Evolutionary conservation across 30 jellyfish, hydroid and myxozoan genomes (phyloP).

Genomic region (Aurelia sp.): DNA sequence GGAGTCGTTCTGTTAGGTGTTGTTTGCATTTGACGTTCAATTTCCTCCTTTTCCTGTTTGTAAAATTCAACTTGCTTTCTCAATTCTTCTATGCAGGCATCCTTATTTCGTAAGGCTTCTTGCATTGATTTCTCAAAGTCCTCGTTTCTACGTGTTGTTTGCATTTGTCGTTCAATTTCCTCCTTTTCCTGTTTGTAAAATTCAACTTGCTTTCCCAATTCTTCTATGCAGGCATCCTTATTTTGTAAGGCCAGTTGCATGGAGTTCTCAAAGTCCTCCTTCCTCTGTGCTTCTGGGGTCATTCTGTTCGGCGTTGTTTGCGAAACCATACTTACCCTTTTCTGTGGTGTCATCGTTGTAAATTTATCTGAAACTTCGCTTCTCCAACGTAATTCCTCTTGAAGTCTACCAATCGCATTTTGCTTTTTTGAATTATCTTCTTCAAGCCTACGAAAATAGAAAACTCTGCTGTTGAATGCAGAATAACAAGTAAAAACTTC

Average conservation of each 20-base stretch:
- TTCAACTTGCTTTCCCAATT: constrained; percentile 70
- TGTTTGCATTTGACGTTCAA: constrained; percentile 21
- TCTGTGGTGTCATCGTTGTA: constrained; percentile 66
- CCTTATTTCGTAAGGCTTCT: constrained; percentile 54
- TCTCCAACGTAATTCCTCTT: constrained; percentile 28
- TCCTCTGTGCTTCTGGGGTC: neutral
- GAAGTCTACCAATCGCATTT: neutral
- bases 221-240: constrained; percentile 53
- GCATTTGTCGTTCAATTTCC: constrained; percentile 2
- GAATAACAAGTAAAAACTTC: neutral
- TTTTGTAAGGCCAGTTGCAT: constrained; percentile 44
- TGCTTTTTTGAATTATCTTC: constrained; percentile 23
- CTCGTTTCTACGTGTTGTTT: constrained; percentile 24
- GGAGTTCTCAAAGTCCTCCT: neutral
- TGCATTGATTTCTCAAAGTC: constrained; percentile 9
- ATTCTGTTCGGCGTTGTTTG: constrained; percentile 49
- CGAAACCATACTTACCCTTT: neutral
- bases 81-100: constrained; percentile 55
- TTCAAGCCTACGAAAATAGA: constrained; percentile 14
- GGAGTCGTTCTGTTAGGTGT: constrained; percentile 28
- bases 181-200: constrained; percentile 56
- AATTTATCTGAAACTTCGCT: constrained; percentile 17
- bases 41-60: constrained; percentile 41
- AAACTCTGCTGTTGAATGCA: neutral
- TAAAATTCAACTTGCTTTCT: constrained; percentile 72